Evolutionary conservation across 2,888 invertebrate species (phyloP), one percentile per base, ranked within the genome.

Genomic region (Acanthopleura granulata): DNA sequence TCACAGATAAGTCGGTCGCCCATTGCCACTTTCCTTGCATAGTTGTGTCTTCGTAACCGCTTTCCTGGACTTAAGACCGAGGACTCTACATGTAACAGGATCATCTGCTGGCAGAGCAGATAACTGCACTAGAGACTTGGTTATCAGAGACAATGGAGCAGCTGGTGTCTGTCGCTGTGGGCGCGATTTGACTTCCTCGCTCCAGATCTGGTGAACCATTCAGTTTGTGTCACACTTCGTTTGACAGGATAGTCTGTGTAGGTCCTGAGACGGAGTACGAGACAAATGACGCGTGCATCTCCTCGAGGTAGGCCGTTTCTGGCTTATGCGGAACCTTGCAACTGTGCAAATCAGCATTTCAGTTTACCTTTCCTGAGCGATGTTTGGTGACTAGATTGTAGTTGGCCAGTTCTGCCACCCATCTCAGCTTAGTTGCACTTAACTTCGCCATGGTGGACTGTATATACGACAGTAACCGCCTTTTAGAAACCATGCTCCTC

Each of bases 361-460:
- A 70, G 66, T 80, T 78, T 14, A 50, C 25, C 62, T 75, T 79
- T 15, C 78, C 79, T 22, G 76, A 74, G 22, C 78, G 72, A 70
- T 82, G 77, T 27, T 78, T 77, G 27, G 81, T 78, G 30, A 51
- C 70, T 72, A 81, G 75, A 69, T 80, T 72, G 62, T 80, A 83
- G 16, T 74, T 69, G 15, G 80, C 76, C 50, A 80, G 74, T 27
- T 80, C 75, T 49, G 77, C 72, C 14, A 75, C 74, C 82, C 80
- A 81, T 15, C 78, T 62, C 73, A 77, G 76, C 73, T 84, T 81
- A 29, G 79, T 76, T 50, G 82, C 82, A 49, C 75, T 77, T 15
- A 82, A 61, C 74, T 82, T 81, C 1, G 80, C 76, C 9, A 3
- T 40, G 3, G 77, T 74, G 6, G 72, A 75, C 49, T 76, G 74